These are phyloP conservation scores for Mythimna pallens DNA, from an alignment of 2,888 invertebrate genomes.

Conservation along the genomic window DNA sequence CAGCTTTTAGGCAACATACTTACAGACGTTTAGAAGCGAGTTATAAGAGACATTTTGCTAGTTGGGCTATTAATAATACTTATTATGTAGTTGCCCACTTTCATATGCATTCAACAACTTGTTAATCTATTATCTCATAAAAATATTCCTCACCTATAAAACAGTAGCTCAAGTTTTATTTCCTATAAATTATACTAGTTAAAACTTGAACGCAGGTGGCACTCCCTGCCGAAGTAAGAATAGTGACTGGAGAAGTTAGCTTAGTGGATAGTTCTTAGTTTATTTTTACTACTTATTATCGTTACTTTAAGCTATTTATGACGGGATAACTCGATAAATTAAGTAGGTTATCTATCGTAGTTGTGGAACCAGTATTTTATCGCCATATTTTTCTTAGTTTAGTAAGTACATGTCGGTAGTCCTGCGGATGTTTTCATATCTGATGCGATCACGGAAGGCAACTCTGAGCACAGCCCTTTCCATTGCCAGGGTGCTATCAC, in stretches of 20 bases:
- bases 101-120: too few relatives aligned
- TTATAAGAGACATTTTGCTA: too few relatives aligned
- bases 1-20: too few relatives aligned
- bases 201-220: conserved; percentile 42
- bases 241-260: not conserved
- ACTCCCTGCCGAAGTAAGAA: conserved; percentile 28
- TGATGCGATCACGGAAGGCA: too few relatives aligned
- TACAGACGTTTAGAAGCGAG: too few relatives aligned
- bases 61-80: too few relatives aligned
- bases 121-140: too few relatives aligned
- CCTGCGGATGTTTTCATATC: too few relatives aligned
- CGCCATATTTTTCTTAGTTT: not conserved
- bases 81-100: too few relatives aligned
- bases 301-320: conserved; percentile 35
- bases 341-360: not conserved
- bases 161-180: not conserved
- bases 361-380: conserved; percentile 2
- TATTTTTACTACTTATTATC: conserved; percentile 29
- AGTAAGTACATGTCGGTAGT: not conserved
- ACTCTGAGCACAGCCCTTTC: too few relatives aligned
- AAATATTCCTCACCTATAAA: not conserved
- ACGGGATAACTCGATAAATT: conserved; percentile 3
- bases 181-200: conserved; percentile 1
- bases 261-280: not conserved
- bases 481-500: too few relatives aligned